Conservation (phyloP, 2,113 vertebrate genomes). For the Sitta europaea region DNA sequence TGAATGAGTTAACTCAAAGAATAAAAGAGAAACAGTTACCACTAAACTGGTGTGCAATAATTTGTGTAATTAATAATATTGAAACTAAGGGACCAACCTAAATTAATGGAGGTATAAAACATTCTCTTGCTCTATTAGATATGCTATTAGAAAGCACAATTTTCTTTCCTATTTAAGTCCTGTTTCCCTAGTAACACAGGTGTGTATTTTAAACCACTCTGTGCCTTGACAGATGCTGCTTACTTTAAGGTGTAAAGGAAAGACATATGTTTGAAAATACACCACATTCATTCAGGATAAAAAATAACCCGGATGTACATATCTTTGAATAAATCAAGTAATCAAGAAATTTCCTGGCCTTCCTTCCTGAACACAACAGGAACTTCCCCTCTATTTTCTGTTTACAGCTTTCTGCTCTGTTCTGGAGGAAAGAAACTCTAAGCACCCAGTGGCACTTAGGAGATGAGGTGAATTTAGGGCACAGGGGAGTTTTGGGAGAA, state of each 20-base stretch:
- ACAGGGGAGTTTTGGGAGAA: not conserved
- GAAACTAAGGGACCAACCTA: slow-evolving; percentile 53
- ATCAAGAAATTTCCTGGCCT: not conserved
- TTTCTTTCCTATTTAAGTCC: slow-evolving; percentile 19
- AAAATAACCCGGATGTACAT: not conserved
- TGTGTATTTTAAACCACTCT: not conserved
- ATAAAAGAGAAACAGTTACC: slow-evolving; percentile 3
- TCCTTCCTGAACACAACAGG: not conserved
- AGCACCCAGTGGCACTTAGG: not conserved
- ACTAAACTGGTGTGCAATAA: slow-evolving; percentile 1
- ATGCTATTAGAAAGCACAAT: slow-evolving; percentile 25
- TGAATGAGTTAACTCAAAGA: slow-evolving; percentile 57
- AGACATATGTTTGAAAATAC: not conserved
- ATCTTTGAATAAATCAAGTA: not conserved
- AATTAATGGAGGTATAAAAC: slow-evolving; percentile 28
- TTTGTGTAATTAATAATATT: slow-evolving; percentile 68
- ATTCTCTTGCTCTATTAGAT: slow-evolving; percentile 47
- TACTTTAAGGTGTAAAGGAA: not conserved
- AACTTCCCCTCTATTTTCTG: not conserved
- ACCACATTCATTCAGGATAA: not conserved
- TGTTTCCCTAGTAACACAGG: not conserved
- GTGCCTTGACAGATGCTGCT: not conserved
- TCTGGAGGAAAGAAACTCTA: not conserved
- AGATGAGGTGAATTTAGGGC: not conserved
- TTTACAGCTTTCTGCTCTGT: not conserved